Base-by-base conservation (phyloP, 1,140 invertebrate genomes). In the Trichonephila clavipes region DNA sequence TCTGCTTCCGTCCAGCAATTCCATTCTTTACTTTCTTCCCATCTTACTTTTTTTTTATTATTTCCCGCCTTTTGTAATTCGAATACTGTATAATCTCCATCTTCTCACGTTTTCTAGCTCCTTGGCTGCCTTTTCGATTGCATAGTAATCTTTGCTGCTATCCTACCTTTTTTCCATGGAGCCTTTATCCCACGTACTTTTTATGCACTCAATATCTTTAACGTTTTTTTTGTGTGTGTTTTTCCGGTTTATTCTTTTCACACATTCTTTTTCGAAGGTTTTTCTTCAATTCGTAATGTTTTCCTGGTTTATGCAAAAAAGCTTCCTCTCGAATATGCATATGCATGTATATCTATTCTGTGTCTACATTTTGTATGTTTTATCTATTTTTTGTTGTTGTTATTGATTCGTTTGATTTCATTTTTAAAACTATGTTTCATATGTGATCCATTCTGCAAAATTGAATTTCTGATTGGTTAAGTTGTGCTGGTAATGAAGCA, bases 71-170 rank as follows among this genome's bases (percentile, higher is more conserved):
- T 34, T 64, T 86, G 82, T 94, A 91, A 92, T 91, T 64, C 61
- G 64, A 82, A 72, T 94, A 28, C 44, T 85, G 85, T 85, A 62
- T 88, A 88, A 94, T 94, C 40, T 85, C n/a, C 21, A 28, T 66
- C 24, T 24, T 64, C 59, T 88, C 86, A 88, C 86, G 86, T 88
- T 88, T 64, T 88, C 61, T 88, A 19, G 8, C 72, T 77, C 16
- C 72, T 18, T 18, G 72, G 28, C 28, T 40, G 72, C 72, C 14
- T 77, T 83, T 83, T 51, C 82, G 82, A 83, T 83, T 83, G 82
- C 82, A 83, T 83, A 83, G 59, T 83, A 51, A 83, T 83, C 82
- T 18, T 34, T 34, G 7, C 66, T 24, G 18, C 0, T 64, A n/a
- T 28, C 28, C 72, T 28, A 14, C 28, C 69, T 24, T 5, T n/a